Evolutionary conservation across 64 coral and sea anemone species (phyloP).

Genomic region (Montipora efflorescens): DNA sequence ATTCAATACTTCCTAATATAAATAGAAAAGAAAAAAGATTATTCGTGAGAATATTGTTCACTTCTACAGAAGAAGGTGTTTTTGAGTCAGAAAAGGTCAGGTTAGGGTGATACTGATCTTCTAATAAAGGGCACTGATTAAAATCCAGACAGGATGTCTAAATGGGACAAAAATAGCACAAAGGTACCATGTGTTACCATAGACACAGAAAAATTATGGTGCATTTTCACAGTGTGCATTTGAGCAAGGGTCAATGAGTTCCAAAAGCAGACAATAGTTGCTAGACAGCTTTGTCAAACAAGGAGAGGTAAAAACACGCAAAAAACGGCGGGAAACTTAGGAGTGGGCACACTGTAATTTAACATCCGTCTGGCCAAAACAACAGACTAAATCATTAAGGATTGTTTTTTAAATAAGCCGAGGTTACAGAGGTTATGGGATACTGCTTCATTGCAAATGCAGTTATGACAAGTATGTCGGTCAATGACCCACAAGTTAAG

Average conservation of each 20-base stretch:
- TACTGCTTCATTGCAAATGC: neutral
- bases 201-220: neutral
- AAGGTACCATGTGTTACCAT: neutral
- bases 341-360: neutral
- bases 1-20: slow-evolving; percentile 91
- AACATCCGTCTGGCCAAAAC: neutral
- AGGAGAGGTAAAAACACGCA: neutral
- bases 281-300: neutral
- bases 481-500: slow-evolving; percentile 41
- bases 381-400: neutral
- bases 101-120: neutral
- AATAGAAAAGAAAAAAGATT: neutral
- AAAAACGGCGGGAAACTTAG: no score
- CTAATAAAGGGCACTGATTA: neutral
- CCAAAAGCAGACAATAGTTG: no score
- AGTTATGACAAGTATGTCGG: slow-evolving; percentile 33
- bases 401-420: slow-evolving; percentile 2
- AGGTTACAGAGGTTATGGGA: slow-evolving; percentile 16
- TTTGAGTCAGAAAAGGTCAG: neutral
- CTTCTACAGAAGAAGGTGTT: neutral
- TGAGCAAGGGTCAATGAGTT: neutral
- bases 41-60: neutral
- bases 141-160: neutral
- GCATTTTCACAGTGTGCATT: neutral
- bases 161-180: neutral